Evolutionary conservation across 2,888 invertebrate genomes (phyloP).

Genomic region (Caenorhabditis doughertyi): DNA sequence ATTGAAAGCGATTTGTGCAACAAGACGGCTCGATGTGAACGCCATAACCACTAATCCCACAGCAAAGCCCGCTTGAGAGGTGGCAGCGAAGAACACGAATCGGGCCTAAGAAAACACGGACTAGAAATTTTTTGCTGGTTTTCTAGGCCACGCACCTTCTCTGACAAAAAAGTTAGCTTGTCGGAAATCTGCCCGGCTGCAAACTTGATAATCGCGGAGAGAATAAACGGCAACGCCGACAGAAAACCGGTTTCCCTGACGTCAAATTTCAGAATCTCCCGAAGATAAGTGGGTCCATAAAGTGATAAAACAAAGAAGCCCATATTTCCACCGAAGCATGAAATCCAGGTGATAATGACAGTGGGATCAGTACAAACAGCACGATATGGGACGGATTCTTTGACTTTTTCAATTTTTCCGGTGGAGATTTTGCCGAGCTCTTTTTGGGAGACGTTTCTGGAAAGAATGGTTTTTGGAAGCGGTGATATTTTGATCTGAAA

Average conservation of each 20-base stretch:
- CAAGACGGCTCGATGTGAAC: slow-evolving; percentile 43
- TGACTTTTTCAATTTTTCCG: slow-evolving; percentile 53
- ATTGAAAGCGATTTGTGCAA: slow-evolving; percentile 70
- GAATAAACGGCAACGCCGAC: slow-evolving; percentile 69
- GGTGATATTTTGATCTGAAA: no score
- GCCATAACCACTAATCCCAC: slow-evolving; percentile 70
- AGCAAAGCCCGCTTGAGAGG: slow-evolving; percentile 73
- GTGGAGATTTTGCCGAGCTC: slow-evolving; percentile 62
- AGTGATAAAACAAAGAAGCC: slow-evolving; percentile 54
- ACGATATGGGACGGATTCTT: slow-evolving; percentile 61
- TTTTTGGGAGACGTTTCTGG: slow-evolving; percentile 57
- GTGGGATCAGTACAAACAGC: slow-evolving; percentile 46
- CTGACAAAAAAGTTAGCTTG: slow-evolving; percentile 67
- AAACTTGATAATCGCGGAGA: slow-evolving; percentile 66
- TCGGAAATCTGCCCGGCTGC: slow-evolving; percentile 72
- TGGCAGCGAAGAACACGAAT: slow-evolving; percentile 71
- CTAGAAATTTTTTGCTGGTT: no score
- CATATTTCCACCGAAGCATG: slow-evolving; percentile 53
- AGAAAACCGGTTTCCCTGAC: slow-evolving; percentile 70
- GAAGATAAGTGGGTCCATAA: slow-evolving; percentile 64
- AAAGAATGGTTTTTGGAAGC: not conserved
- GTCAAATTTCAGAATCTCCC: slow-evolving; percentile 70
- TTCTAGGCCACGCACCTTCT: no score
- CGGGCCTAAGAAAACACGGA: slow-evolving; percentile 55
- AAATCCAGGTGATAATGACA: slow-evolving; percentile 48